Conservation (phyloP, 2,113 vertebrate species). For the Neofelis nebulosa region DNA sequence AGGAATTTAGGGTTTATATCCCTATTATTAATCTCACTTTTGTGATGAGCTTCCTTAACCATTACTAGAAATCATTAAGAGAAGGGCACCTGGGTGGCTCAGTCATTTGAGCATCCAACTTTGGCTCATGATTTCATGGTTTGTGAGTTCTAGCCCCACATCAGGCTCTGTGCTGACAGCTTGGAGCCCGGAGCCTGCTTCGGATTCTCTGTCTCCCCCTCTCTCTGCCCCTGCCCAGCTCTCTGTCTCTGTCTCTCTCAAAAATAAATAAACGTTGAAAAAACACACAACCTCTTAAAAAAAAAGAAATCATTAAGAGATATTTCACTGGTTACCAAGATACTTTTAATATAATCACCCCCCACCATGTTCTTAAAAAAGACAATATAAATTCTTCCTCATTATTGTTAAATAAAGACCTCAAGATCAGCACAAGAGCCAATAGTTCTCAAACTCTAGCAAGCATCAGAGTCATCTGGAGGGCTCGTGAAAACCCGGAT, state of each 20-base stretch:
- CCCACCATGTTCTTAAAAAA: neutral
- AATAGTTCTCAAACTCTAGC: neutral
- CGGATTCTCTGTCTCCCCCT: no score
- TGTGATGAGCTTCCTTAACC: neutral
- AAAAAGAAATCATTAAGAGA: neutral
- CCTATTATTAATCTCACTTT: neutral
- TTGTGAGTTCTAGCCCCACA: no score
- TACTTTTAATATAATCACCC: neutral
- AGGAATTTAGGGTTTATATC: neutral
- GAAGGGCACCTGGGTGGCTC: neutral
- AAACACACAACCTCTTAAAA: no score
- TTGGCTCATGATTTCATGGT: no score
- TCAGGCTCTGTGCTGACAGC: no score
- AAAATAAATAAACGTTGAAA: no score
- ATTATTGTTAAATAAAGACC: neutral
- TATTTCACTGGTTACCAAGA: neutral
- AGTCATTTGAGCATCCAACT: no score
- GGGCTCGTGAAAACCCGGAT: neutral
- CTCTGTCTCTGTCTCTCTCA: no score
- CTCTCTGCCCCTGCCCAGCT: no score
- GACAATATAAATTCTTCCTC: neutral
- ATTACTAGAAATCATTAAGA: neutral
- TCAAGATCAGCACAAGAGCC: neutral
- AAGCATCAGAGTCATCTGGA: neutral
- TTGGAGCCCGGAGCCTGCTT: no score